Evolutionary conservation across 2,797 vertebrate genomes (phyloP), one percentile per base, ranked within the genome.

Genomic region (Merluccius polli): DNA sequence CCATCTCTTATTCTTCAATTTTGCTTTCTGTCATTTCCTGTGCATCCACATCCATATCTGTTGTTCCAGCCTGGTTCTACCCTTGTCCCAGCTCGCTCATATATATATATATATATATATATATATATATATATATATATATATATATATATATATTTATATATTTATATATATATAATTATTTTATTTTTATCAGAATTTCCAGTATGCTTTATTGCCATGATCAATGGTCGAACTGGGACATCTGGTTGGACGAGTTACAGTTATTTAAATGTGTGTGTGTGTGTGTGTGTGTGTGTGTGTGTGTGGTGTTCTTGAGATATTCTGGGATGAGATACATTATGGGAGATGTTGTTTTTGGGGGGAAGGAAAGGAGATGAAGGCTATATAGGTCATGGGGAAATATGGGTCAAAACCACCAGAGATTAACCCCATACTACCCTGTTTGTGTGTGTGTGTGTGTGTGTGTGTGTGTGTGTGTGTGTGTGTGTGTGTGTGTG

Each of bases 391-490:
- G 92, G 93, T 91, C 90, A 72, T 70, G 9, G 77, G 73, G 83
- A 88, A 85, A 94, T 93, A 88, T 92, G 87, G 92, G 88, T 92
- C 92, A 91, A 87, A 87, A 88, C 85, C 88, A 87, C 79, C 75
- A 84, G 80, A 86, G 89, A 88, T 92, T 90, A 90, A 89, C 86
- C 87, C 87, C 59, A 70, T 59, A 75, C 32, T 71, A 27, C 71
- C 70, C 21, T 59, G 71, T 33, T 72, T 73, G 73, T 67, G 21
- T 35, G 65, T 63, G 33, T 71, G 27, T 33, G 30, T 31, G 21
- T 69, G 70, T 48, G 65, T n/a, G 59, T 74, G 59, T 65, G 44
- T 63, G 31, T 63, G 48, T 33, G 31, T 65, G 41, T 21, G 41
- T 32, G 41, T 73, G 38, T 30, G 6, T 29, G 38, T 48, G 27